phyloP scores from a whole-genome alignment of 2,888 invertebrate species.

The Zygothrica quintamaculata region DNA sequence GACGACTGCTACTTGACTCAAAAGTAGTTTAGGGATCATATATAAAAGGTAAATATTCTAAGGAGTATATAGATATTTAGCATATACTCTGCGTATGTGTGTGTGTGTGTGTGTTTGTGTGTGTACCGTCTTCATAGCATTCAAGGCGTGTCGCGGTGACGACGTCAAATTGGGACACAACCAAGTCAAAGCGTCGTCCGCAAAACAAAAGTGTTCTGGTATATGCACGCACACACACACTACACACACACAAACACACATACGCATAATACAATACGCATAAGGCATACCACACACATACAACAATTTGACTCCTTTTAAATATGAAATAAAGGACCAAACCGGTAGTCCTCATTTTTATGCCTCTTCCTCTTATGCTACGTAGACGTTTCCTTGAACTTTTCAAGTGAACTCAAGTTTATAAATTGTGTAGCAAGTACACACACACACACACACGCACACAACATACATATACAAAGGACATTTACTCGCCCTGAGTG shows the following conservation, averaged over 20 bases:
- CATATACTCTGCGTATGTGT: background rate
- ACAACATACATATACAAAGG: constrained; percentile 5
- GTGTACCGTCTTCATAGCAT: background rate
- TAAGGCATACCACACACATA: constrained; percentile 6
- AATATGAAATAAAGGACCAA: constrained; percentile 50
- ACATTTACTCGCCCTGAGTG: background rate
- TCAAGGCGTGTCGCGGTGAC: constrained; percentile 42
- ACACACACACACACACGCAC: constrained; percentile 34
- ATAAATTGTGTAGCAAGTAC: constrained; percentile 77
- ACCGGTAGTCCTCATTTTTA: constrained; percentile 63
- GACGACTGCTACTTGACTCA: constrained; percentile 43
- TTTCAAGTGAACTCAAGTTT: constrained; percentile 80
- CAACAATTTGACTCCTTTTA: constrained; percentile 58
- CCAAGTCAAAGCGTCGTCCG: constrained; percentile 73
- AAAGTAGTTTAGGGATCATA: constrained; percentile 31
- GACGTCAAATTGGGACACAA: constrained; percentile 72
- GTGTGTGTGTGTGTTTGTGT: background rate
- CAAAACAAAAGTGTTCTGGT: constrained; percentile 47
- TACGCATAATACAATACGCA: constrained; percentile 3
- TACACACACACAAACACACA: constrained; percentile 6
- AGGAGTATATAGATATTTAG: constrained; percentile 11
- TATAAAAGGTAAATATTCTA: constrained; percentile 1
- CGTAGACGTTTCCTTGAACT: constrained; percentile 73
- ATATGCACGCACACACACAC: constrained; percentile 29
- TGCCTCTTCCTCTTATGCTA: constrained; percentile 28